Conservation (phyloP, 2,797 vertebrate genomes). For the Ctenopoma kingsleyae region DNA sequence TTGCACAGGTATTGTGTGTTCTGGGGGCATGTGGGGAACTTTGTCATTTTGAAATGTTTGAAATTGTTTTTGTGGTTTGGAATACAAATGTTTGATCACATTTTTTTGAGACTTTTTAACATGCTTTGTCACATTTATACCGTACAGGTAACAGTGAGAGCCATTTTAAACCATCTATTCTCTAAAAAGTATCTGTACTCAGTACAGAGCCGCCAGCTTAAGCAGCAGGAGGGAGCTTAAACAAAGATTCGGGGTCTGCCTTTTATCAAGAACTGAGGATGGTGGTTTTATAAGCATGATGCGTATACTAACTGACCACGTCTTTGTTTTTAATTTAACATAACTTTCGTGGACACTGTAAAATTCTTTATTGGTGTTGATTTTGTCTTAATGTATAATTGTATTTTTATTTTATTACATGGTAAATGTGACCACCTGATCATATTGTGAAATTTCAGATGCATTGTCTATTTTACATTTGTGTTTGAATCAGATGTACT, state of each 20-base stretch:
- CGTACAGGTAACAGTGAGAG: slow-evolving; percentile 99
- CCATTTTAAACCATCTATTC: slow-evolving; percentile 99
- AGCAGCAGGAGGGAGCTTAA: slow-evolving; percentile 95
- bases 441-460: slow-evolving; percentile 90
- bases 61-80: slow-evolving; percentile 87
- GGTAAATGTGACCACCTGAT: slow-evolving; percentile 88
- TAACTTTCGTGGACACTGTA: slow-evolving; percentile 71
- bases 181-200: slow-evolving; percentile 98
- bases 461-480: slow-evolving; percentile 81
- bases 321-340: slow-evolving; percentile 53
- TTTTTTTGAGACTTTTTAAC: slow-evolving; percentile 97
- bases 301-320: slow-evolving; percentile 80
- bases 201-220: slow-evolving; percentile 97
- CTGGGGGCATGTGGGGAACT: slow-evolving; percentile 37
- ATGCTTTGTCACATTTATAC: slow-evolving; percentile 99
- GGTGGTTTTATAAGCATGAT: slow-evolving; percentile 74
- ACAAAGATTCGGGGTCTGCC: slow-evolving; percentile 94
- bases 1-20: slow-evolving; percentile 70
- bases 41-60: slow-evolving; percentile 77
- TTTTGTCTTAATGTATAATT: slow-evolving; percentile 77
- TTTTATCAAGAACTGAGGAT: slow-evolving; percentile 92
- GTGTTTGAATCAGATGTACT: slow-evolving; percentile 37
- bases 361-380: slow-evolving; percentile 74
- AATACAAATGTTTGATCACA: slow-evolving; percentile 83
- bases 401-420: slow-evolving; percentile 73